These are phyloP conservation scores for Platysteira castanea DNA, from an alignment of 2,113 vertebrate genomes.

Conservation along the genomic window DNA sequence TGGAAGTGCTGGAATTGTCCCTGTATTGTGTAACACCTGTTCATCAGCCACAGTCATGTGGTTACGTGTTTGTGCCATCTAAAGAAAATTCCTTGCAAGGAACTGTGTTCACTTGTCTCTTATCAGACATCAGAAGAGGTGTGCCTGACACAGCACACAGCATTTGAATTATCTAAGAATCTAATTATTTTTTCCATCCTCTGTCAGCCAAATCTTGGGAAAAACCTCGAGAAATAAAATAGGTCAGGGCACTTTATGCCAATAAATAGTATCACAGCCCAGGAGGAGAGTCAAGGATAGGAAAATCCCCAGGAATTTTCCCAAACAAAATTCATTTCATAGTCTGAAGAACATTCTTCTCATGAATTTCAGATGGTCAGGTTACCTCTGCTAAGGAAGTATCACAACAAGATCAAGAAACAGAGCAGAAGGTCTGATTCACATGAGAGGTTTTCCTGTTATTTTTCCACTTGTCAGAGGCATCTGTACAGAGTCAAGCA, in stretches of 20 bases:
- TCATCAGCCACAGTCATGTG: background rate
- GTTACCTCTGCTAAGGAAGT: background rate
- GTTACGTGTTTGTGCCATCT: background rate
- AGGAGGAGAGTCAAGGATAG: background rate
- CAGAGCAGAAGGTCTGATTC: background rate
- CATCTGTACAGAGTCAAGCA: background rate
- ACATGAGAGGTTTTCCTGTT: background rate
- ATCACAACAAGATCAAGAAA: background rate
- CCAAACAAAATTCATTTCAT: background rate
- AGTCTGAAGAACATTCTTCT: background rate
- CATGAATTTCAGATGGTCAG: background rate
- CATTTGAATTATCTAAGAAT: conserved; percentile 29
- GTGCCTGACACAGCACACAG: background rate
- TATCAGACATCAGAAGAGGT: conserved; percentile 10
- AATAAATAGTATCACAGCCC: background rate
- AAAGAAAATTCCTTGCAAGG: background rate
- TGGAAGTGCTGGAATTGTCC: background rate
- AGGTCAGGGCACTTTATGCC: background rate
- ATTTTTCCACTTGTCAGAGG: background rate
- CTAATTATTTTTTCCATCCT: background rate
- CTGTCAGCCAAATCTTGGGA: background rate
- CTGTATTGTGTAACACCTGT: background rate
- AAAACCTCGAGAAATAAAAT: conserved; percentile 7
- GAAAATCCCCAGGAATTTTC: conserved; percentile 14
- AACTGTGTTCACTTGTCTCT: background rate